Evolutionary conservation across 2,888 invertebrate species (phyloP).

Genomic region (Odontocerum albicorne): DNA sequence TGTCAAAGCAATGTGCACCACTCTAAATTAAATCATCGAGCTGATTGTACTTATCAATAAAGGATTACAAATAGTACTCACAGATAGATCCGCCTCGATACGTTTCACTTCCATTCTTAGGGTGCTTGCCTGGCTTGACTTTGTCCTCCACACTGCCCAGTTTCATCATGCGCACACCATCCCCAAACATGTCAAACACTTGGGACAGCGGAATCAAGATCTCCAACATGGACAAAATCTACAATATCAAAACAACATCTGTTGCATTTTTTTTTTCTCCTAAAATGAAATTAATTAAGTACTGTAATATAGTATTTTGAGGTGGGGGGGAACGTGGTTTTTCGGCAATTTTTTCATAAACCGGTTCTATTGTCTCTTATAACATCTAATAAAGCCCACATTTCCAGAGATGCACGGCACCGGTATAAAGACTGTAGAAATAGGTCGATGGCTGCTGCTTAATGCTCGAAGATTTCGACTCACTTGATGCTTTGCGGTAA

Average conservation of each 20-base stretch:
- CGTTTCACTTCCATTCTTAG: constrained; percentile 45
- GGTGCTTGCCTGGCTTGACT: constrained; percentile 43
- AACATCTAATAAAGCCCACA: no score
- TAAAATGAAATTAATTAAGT: neutral
- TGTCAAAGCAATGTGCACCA: no score
- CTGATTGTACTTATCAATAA: no score
- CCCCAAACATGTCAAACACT: constrained; percentile 87
- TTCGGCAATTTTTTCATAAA: no score
- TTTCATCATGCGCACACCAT: constrained; percentile 79
- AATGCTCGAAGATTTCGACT: no score
- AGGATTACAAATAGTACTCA: no score
- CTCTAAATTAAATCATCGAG: no score
- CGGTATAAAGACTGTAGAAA: no score
- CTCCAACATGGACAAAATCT: constrained; percentile 85
- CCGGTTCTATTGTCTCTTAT: no score
- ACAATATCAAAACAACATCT: constrained; percentile 39
- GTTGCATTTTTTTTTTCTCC: neutral
- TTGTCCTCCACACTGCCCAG: constrained; percentile 40
- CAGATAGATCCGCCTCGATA: constrained; percentile 57
- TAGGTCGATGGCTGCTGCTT: no score
- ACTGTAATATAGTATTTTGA: neutral
- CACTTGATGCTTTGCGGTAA: no score
- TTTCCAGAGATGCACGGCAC: no score
- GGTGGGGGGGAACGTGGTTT: neutral
- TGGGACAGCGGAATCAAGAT: constrained; percentile 87